Evolutionary conservation across 2,888 invertebrate species (phyloP), one percentile per base, ranked within the genome.

Genomic region (Synergus japonicus): DNA sequence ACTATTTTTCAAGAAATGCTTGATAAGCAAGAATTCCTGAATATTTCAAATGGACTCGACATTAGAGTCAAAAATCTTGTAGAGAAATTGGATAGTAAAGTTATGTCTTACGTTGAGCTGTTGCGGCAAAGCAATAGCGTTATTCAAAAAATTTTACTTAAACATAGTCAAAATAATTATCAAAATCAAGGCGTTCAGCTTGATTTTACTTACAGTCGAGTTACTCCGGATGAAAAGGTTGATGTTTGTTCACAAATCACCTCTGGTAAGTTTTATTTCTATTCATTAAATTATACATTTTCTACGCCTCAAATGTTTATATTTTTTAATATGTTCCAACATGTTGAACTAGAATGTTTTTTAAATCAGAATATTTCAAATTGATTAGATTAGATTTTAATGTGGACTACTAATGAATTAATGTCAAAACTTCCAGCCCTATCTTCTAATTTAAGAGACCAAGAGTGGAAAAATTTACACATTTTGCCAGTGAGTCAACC

Each of bases 381-480:
- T 49, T 49, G 4, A 37, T 37, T 37, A 4, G 5, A 37, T 37
- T 37, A 37, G 7, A 37, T 37, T 37, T 5, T 37, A 37, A 37
- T 4, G 5, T 37, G 0, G 5, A 58, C 0, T 18, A 10, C 18
- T 58, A 58, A 58, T 58, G 10, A 69, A 15, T 15, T 49, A 58
- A 37, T 37, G 4, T 58, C 0, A 4, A 41, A 54, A 54, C 10
- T 73, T 83, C 41, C 79, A 90, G 90, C 88, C 46, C 82, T 92
- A 64, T 86, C 90, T 0, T 82, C 85, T 0, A 88, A 86, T 60
- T 78, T 91, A 18, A 87, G 85, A 46, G 87, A 84, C 69, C 87
- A 86, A 76, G 90, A 89, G 78, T 91, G 91, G 90, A 92, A 91
- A 80, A 88, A 89, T 78, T 83, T 92, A n/a, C 91, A 91, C 63